Evolutionary conservation across 2,797 vertebrate species (phyloP).

Genomic region (Galagoides demidoff): DNA sequence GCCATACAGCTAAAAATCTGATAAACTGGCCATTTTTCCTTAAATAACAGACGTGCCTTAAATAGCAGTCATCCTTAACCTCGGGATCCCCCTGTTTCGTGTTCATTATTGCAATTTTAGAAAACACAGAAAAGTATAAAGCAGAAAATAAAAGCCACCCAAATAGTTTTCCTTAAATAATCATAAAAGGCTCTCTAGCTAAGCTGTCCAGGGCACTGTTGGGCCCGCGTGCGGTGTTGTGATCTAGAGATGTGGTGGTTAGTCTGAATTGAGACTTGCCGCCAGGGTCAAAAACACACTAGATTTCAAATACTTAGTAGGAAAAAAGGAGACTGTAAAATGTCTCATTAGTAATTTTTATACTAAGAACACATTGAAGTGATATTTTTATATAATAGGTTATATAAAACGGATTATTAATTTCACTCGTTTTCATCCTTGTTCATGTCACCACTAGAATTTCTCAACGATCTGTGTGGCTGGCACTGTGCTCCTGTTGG

Average conservation of each 20-base stretch:
- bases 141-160: not conserved
- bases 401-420: fast-evolving
- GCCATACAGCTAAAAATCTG: not conserved
- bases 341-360: not conserved
- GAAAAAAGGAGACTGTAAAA: not conserved
- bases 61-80: not conserved
- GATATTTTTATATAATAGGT: not conserved
- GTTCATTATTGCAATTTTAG: not conserved
- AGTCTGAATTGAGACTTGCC: not conserved
- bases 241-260: not conserved
- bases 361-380: not conserved
- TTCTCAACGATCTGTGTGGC: fast-evolving
- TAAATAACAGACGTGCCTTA: too few relatives aligned
- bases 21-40: not conserved
- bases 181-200: not conserved
- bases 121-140: not conserved
- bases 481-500: fast-evolving
- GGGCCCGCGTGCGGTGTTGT: fast-evolving
- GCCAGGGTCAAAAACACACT: fast-evolving
- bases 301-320: fast-evolving
- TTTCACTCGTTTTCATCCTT: not conserved
- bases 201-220: fast-evolving
- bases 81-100: not conserved
- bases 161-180: fast-evolving
- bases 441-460: not conserved